These are phyloP conservation scores for Octodonta nipae DNA, from an alignment of 2,888 invertebrate genomes.

Conservation along the genomic window DNA sequence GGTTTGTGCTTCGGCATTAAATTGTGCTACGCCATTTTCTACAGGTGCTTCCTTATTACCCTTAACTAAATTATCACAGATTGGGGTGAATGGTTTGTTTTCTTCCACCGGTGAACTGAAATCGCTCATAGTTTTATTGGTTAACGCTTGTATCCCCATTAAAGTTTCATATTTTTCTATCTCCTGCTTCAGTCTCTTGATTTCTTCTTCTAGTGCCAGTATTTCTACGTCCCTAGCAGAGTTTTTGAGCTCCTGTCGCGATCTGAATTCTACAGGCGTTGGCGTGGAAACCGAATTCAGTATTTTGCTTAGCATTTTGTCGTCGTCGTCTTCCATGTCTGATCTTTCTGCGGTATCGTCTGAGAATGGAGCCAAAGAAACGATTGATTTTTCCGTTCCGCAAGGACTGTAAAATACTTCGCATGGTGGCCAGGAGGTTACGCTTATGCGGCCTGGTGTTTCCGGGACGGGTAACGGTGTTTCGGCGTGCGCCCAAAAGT, in stretches of 20 bases:
- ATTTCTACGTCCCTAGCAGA: conserved; percentile 32
- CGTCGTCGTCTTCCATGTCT: background rate
- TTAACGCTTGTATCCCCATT: conserved; percentile 43
- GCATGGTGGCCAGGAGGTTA: conserved; percentile 64
- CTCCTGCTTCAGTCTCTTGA: conserved; percentile 42
- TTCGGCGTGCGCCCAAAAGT: conserved; percentile 80
- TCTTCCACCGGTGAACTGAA: conserved; percentile 36
- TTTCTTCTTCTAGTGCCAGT: conserved; percentile 34
- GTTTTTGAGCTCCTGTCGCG: conserved; percentile 18
- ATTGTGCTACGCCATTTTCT: conserved; percentile 4
- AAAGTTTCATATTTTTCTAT: conserved; percentile 46
- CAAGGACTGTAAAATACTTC: too few relatives aligned
- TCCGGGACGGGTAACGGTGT: conserved; percentile 49
- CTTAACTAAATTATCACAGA: conserved; percentile 21
- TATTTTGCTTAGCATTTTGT: background rate
- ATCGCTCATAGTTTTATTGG: conserved; percentile 41
- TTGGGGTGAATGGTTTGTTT: conserved; percentile 18
- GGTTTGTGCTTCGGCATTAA: conserved; percentile 14
- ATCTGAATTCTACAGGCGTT: conserved; percentile 2
- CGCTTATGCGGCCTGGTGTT: conserved; percentile 61
- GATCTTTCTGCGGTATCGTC: conserved; percentile 13
- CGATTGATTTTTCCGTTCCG: conserved; percentile 29
- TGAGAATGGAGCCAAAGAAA: conserved; percentile 16
- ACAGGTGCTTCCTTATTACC: too few relatives aligned
- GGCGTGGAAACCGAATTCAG: background rate